These are phyloP conservation scores for Pempheris klunzingeri DNA, from an alignment of 2,797 vertebrate genomes.

Conservation along the genomic window DNA sequence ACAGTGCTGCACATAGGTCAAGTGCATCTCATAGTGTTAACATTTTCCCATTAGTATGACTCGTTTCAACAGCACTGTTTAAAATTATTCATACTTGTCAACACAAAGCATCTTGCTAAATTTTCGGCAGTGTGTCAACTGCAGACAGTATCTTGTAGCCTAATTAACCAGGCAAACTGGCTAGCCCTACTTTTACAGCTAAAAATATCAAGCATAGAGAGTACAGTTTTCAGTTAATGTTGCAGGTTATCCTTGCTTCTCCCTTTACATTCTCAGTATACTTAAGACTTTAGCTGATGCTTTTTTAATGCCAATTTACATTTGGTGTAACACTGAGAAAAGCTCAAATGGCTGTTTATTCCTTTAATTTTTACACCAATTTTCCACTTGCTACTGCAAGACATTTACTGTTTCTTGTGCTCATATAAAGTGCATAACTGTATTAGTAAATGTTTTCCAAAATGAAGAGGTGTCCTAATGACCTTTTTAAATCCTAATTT, in stretches of 20 bases:
- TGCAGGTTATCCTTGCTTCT: not conserved
- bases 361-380: not conserved
- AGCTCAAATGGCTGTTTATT: not conserved
- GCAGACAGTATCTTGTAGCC: not conserved
- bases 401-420: not conserved
- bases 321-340: not conserved
- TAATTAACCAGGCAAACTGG: not conserved
- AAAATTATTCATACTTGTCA: slow-evolving; percentile 10
- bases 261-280: slow-evolving; percentile 1
- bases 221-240: not conserved
- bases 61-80: slow-evolving; percentile 24
- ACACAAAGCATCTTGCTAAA: slow-evolving; percentile 29
- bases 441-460: not conserved
- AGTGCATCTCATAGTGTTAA: slow-evolving; percentile 16
- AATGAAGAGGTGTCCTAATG: not conserved
- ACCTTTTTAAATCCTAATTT: slow-evolving; percentile 9
- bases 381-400: not conserved
- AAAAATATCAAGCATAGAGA: not conserved
- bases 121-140: slow-evolving; percentile 20
- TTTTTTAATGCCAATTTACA: not conserved
- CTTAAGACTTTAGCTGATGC: not conserved
- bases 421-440: too few relatives aligned
- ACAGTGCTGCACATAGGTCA: slow-evolving; percentile 13
- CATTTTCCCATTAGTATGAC: slow-evolving; percentile 17
- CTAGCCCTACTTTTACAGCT: not conserved